Percentiles rank a stretch among this genome's conserved stretches.
phyloP scores from a whole-genome alignment of 2,113 vertebrate genomes.

The Ammodytes marinus region DNA sequence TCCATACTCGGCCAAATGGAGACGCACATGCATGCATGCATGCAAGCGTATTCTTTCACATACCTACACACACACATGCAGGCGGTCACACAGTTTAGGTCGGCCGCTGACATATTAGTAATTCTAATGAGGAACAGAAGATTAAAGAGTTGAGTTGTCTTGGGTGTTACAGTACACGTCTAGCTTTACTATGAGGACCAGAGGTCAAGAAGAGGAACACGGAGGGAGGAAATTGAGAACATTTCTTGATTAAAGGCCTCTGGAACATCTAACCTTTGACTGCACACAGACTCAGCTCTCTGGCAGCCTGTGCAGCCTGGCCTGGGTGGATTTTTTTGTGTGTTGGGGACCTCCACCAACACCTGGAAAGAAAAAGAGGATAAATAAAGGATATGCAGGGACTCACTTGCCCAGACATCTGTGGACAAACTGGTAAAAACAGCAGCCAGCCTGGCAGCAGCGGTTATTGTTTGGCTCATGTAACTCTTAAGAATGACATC shows the following conservation, averaged over 20 bases:
- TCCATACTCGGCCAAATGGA: slow-evolving; percentile 64
- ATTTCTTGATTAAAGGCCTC: slow-evolving; percentile 85
- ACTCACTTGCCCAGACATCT: slow-evolving; percentile 54
- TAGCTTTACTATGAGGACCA: slow-evolving; percentile 74
- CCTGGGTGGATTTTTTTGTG: slow-evolving; percentile 38
- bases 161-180: slow-evolving; percentile 82
- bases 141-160: slow-evolving; percentile 82
- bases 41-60: background rate
- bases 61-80: slow-evolving; percentile 51
- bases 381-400: slow-evolving; percentile 38
- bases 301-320: slow-evolving; percentile 51
- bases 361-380: slow-evolving; percentile 54
- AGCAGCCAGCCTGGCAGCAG: slow-evolving; percentile 54
- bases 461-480: slow-evolving; percentile 49
- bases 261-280: slow-evolving; percentile 85
- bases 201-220: slow-evolving; percentile 78
- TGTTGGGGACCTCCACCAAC: slow-evolving; percentile 41
- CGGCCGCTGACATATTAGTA: slow-evolving; percentile 80
- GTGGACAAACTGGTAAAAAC: slow-evolving; percentile 63
- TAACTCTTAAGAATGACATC: slow-evolving; percentile 42
- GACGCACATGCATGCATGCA: slow-evolving; percentile 43
- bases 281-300: slow-evolving; percentile 63
- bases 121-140: slow-evolving; percentile 84
- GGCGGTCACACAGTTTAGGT: slow-evolving; percentile 63
- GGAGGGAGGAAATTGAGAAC: slow-evolving; percentile 82